phyloP scores from a whole-genome alignment of 2,888 invertebrate species.

The Eremobia ochroleuca region DNA sequence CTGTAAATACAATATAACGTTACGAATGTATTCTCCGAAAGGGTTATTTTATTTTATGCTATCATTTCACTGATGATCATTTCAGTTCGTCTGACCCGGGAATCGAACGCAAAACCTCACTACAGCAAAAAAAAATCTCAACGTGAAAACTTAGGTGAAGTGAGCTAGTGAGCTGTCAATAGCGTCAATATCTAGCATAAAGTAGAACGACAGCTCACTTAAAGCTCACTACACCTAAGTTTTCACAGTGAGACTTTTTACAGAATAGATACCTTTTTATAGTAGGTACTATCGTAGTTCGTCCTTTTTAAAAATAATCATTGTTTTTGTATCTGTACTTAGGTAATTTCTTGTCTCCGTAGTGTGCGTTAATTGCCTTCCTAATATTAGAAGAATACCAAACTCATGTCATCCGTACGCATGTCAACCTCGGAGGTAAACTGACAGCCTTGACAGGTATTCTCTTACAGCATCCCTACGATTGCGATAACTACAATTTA shows the following conservation, averaged over 20 bases:
- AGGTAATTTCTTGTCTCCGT: neutral
- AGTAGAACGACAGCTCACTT: neutral
- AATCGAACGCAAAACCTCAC: neutral
- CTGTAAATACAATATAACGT: neutral
- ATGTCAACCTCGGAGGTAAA: no score
- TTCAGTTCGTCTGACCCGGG: neutral
- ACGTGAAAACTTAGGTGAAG: neutral
- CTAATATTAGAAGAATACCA: neutral
- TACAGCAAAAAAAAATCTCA: no score
- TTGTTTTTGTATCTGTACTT: neutral
- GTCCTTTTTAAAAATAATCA: neutral
- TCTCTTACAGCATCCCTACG: neutral
- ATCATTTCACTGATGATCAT: neutral
- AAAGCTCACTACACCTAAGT: neutral
- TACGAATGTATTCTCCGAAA: neutral
- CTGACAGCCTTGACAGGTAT: neutral
- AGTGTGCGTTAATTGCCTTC: neutral
- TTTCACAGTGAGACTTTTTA: neutral
- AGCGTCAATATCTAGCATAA: neutral
- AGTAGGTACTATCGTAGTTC: neutral
- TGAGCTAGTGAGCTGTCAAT: neutral
- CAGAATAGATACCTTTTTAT: neutral
- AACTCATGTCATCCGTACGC: constrained; percentile 3
- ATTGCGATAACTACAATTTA: neutral
- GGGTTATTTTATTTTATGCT: neutral